These are phyloP conservation scores for Zygogramma bicolorata DNA, from an alignment of 2,888 invertebrate genomes.

Conservation along the genomic window DNA sequence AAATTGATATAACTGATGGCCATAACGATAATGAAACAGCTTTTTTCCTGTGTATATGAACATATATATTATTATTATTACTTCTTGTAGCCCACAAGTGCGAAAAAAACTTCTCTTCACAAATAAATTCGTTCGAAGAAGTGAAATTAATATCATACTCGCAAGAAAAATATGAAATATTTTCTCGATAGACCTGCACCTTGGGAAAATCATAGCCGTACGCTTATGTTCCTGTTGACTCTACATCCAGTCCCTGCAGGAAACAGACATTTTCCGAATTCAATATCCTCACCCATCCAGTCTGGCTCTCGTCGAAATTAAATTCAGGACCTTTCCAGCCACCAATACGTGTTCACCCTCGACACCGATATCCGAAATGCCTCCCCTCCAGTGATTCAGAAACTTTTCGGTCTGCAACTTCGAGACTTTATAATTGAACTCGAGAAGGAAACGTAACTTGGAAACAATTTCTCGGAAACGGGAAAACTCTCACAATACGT, in stretches of 20 bases:
- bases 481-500: background rate
- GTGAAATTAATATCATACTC: too few species aligned
- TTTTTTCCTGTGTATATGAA: too few species aligned
- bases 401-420: conserved; percentile 1
- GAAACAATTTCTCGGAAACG: background rate
- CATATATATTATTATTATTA: too few species aligned
- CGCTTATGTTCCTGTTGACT: background rate
- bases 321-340: conserved; percentile 61
- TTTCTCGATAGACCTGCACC: background rate
- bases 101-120: too few species aligned
- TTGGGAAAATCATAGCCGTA: background rate
- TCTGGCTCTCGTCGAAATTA: conserved; percentile 52
- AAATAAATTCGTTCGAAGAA: too few species aligned
- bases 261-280: conserved; percentile 62
- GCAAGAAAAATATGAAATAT: too few species aligned
- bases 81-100: too few species aligned
- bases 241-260: conserved; percentile 44
- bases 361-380: conserved; percentile 3
- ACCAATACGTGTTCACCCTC: conserved; percentile 54
- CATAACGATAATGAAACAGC: too few species aligned
- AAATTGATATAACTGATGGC: too few species aligned
- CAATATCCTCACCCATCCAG: conserved; percentile 54
- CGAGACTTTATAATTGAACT: background rate
- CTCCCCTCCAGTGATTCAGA: background rate
- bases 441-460: background rate